Evolutionary conservation across 1,140 invertebrate genomes (phyloP), one percentile per base, ranked within the genome.

Genomic region (Oedothorax gibbosus): DNA sequence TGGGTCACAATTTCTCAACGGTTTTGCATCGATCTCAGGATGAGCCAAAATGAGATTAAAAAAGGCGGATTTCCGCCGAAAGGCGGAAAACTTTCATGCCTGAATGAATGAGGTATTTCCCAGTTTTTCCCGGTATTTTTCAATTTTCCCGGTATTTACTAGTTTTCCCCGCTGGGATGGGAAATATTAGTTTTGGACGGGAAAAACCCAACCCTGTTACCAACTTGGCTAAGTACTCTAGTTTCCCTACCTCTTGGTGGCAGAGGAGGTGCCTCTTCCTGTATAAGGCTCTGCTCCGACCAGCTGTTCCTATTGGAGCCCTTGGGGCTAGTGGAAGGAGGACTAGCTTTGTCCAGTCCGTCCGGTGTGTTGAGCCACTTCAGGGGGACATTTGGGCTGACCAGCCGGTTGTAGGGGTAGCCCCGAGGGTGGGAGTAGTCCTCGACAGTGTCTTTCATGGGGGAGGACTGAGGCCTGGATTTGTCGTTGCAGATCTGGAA

Each of bases 181-280:
- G n/a, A n/a, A n/a, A n/a, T n/a, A n/a, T n/a, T n/a, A n/a, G n/a
- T n/a, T n/a, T n/a, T n/a, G n/a, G n/a, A n/a, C n/a, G n/a, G n/a
- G n/a, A n/a, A n/a, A n/a, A n/a, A n/a, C n/a, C n/a, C n/a, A n/a
- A n/a, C n/a, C n/a, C n/a, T n/a, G n/a, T n/a, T n/a, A n/a, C n/a
- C n/a, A n/a, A n/a, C n/a, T n/a, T n/a, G n/a, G n/a, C n/a, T n/a
- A n/a, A n/a, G 35, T 5, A 35, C 35, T 2, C 35, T 5, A 35
- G 35, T 35, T 35, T 2, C 2, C 88, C 91, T 92, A 77, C 92
- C 92, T 88, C 93, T 89, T 0, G 93, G 93, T 50, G 93, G 93
- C 78, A 93, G 87, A 0, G 93, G 93, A 6, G 93, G 92, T 0
- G 93, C 92, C 85, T 92, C 91, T 79, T 92, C 92, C 56, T 18